phyloP scores from a whole-genome alignment of 1,140 invertebrate genomes.

The Bombyx mandarina region DNA sequence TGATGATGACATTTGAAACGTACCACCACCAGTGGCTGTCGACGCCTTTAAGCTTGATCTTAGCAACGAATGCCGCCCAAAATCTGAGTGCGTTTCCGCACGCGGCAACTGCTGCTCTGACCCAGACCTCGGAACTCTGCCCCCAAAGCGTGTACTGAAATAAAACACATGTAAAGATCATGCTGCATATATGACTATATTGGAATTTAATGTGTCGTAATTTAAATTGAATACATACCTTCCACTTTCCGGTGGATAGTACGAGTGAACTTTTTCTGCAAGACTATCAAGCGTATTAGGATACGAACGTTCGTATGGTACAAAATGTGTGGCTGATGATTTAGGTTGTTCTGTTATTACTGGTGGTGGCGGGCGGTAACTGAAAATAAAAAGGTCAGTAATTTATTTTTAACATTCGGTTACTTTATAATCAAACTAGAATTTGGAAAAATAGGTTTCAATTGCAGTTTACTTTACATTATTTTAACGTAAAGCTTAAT shows the following conservation, averaged over 20 bases:
- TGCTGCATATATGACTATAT: too few species aligned
- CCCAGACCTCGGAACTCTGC: conserved; percentile 82
- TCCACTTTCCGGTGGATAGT: conserved; percentile 76
- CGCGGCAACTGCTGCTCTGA: conserved; percentile 88
- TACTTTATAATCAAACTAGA: too few species aligned
- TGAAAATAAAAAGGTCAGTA: conserved; percentile 28
- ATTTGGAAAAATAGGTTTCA: too few species aligned
- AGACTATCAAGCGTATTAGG: conserved; percentile 92
- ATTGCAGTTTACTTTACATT: too few species aligned
- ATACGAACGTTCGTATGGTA: conserved; percentile 84
- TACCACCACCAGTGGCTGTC: conserved; percentile 37
- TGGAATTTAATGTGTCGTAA: too few species aligned
- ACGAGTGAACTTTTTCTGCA: conserved; percentile 91
- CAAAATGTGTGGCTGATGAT: conserved; percentile 83
- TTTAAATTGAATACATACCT: conserved; percentile 27
- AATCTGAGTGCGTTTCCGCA: conserved; percentile 81
- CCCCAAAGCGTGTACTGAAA: conserved; percentile 44
- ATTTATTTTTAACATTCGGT: background rate
- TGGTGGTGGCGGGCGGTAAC: conserved; percentile 78
- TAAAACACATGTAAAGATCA: conserved; percentile 3
- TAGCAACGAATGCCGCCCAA: conserved; percentile 81
- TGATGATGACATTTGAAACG: background rate
- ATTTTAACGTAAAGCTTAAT: too few species aligned
- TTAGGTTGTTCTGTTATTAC: conserved; percentile 93
- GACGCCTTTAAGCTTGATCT: conserved; percentile 82